Evolutionary conservation across 2,113 vertebrate genomes (phyloP), one percentile per base, ranked within the genome.

Genomic region (Desmodus rotundus): DNA sequence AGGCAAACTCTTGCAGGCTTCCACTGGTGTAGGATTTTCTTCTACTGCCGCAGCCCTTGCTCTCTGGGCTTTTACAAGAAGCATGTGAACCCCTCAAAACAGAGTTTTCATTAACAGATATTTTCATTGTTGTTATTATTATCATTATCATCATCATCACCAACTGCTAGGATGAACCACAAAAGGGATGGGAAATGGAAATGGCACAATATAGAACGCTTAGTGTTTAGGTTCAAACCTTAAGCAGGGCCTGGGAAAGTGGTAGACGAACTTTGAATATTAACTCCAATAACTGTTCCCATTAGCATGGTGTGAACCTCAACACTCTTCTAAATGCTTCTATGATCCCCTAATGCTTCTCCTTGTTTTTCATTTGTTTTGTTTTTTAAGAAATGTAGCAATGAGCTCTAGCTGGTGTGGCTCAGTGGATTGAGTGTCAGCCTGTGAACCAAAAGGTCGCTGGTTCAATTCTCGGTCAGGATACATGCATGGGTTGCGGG

Each of bases 1-100:
- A 93, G 95, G 67, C 14, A 0, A 97, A 89, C 65, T 95, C 86
- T 92, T 36, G n/a, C 91, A 68, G 65, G 38, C 33, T 95, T 89
- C 84, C 45, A 88, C 4, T 33, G 52, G 84, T 41, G 10, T 20
- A 19, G n/a, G 68, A 74, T 73, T 94, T 50, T 87, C 74, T 89
- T 24, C 89, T 78, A 81, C 1, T 76, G 72, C 19, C 36, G 63
- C 36, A 72, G 67, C 43, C 28, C 33, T 14, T 8, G 15, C 19
- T 87, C 28, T 83, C n/a, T 77, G 20, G n/a, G 26, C 19, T 93
- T 93, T 93, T 82, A 93, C 5, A 68, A 41, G 52, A 96, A 94
- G 74, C 24, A 47, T 63, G 33, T 65, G 83, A 98, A 83, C 16
- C 61, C 61, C 87, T n/a, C 94, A 73, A 81, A 84, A 81, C 38